phyloP scores from a whole-genome alignment of 2,888 invertebrate species.

The Clivina fossor region DNA sequence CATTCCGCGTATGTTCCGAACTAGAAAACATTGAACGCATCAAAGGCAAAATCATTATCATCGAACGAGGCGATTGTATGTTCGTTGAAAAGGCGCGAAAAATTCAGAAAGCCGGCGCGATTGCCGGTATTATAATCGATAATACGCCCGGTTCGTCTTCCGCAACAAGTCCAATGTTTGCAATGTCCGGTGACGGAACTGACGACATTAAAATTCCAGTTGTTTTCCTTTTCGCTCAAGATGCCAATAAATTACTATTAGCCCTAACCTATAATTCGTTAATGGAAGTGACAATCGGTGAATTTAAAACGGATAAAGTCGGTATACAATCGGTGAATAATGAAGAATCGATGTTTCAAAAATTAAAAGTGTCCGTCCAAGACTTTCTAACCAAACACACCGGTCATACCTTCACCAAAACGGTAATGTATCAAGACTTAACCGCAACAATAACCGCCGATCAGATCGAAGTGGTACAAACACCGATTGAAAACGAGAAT shows the following conservation, averaged over 20 bases:
- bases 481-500: constrained; percentile 40
- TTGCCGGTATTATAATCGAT: constrained; percentile 83
- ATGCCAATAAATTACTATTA: constrained; percentile 69
- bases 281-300: constrained; percentile 59
- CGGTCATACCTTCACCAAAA: constrained; percentile 49
- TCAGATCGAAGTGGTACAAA: constrained; percentile 48
- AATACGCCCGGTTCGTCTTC: constrained; percentile 76
- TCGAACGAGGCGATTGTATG: constrained; percentile 90
- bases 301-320: constrained; percentile 52
- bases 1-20: constrained; percentile 67
- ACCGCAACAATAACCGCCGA: constrained; percentile 48
- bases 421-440: constrained; percentile 48
- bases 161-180: constrained; percentile 81
- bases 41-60: constrained; percentile 76
- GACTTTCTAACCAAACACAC: constrained; percentile 53
- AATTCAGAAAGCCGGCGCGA: constrained; percentile 79
- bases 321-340: constrained; percentile 53
- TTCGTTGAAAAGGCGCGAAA: constrained; percentile 91
- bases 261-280: constrained; percentile 60
- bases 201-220: constrained; percentile 86
- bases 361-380: constrained; percentile 53
- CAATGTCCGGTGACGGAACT: constrained; percentile 93
- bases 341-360: constrained; percentile 54
- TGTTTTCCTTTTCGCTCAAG: constrained; percentile 84
- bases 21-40: constrained; percentile 63